A percentile compares a stretch with the other conserved stretches of the same genome.
Conservation (phyloP, 2,888 invertebrate genomes). For the Leptopilina syphax region DNA sequence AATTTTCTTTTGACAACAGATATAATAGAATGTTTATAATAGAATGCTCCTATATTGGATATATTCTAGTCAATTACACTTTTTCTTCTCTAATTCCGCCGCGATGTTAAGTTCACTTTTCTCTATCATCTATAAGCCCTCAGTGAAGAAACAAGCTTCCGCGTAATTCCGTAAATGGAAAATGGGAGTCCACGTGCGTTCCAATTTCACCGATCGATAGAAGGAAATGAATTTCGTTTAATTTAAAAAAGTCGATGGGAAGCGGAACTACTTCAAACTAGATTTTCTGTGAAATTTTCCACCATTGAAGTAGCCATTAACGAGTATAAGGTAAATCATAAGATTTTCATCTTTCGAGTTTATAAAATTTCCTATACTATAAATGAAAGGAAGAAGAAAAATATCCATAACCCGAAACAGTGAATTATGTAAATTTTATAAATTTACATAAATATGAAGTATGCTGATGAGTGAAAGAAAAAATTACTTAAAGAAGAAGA, state of each 20-base stretch:
- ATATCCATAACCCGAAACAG: background rate
- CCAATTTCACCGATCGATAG: slow-evolving; percentile 13
- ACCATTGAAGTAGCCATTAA: slow-evolving; percentile 23
- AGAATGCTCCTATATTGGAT: no score
- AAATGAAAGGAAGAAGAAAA: background rate
- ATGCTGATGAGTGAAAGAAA: no score
- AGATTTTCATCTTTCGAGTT: slow-evolving; percentile 18
- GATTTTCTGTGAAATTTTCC: slow-evolving; percentile 21
- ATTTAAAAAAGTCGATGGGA: slow-evolving; percentile 40
- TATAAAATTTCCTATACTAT: no score
- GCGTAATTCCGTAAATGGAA: slow-evolving; percentile 47
- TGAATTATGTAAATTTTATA: background rate
- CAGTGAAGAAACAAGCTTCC: slow-evolving; percentile 37
- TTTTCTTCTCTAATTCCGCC: background rate
- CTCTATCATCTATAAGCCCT: background rate
- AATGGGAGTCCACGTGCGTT: slow-evolving; percentile 37
- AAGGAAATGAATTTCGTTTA: slow-evolving; percentile 45
- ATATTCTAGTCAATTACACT: background rate
- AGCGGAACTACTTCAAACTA: slow-evolving; percentile 26
- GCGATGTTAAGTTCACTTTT: background rate
- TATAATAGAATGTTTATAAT: no score
- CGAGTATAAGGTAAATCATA: background rate
- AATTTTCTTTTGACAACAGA: no score
- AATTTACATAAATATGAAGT: background rate
- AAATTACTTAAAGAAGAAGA: no score